Percentiles rank a stretch among this genome's conserved stretches.
Conservation (phyloP, 2,888 invertebrate species). For the Mesochorus sp. region DNA sequence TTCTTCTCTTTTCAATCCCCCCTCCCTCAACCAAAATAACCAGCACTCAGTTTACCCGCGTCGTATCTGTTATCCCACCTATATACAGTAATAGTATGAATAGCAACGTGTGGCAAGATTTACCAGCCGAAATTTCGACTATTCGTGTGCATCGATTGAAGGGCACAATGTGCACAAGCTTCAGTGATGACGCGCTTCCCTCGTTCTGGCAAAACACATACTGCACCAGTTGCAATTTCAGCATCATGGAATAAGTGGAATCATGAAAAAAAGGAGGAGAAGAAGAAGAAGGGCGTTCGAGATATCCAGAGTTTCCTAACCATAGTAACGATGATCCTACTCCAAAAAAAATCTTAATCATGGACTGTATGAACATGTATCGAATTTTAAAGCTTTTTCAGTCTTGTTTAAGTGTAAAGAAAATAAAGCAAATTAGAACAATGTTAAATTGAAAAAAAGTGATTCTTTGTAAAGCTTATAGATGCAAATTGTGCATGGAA, state of each 20-base stretch:
- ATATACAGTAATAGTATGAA: no score
- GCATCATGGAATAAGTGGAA: neutral
- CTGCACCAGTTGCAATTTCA: neutral
- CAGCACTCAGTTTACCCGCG: neutral
- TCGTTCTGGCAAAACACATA: neutral
- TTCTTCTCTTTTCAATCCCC: no score
- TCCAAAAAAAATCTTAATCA: no score
- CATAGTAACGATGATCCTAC: no score
- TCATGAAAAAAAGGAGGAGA: neutral
- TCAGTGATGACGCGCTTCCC: slow-evolving; percentile 24
- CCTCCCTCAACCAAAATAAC: neutral
- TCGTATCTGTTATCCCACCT: no score
- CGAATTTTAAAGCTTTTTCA: no score
- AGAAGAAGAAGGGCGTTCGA: neutral
- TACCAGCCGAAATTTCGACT: neutral
- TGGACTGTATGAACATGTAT: no score
- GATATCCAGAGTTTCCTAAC: neutral
- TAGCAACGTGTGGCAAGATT: neutral
- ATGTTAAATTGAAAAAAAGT: no score
- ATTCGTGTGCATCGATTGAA: slow-evolving; percentile 12
- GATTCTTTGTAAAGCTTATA: no score
- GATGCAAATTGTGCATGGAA: no score
- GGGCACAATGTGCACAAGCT: slow-evolving; percentile 14
- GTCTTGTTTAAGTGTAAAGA: no score
- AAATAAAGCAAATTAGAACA: no score